Conservation (phyloP, 2,113 vertebrate species). For the Athene noctua region DNA sequence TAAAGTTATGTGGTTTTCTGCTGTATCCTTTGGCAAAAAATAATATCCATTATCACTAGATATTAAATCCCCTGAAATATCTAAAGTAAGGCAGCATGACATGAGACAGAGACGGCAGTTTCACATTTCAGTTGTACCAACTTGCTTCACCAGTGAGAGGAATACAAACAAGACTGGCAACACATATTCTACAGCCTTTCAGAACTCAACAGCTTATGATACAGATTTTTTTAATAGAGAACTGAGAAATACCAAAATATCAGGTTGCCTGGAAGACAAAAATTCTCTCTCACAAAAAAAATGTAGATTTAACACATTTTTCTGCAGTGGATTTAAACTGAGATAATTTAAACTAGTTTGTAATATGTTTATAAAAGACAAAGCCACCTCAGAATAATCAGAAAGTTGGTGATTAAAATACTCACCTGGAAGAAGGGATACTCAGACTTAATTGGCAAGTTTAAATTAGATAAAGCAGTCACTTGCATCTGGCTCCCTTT, state of each 20-base stretch:
- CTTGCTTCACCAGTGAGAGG: neutral
- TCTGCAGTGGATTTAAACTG: neutral
- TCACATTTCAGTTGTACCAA: neutral
- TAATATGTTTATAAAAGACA: neutral
- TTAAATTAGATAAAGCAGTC: neutral
- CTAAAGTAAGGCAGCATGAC: neutral
- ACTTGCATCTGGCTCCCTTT: neutral
- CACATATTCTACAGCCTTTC: neutral
- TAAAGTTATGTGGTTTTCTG: neutral
- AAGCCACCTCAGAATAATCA: neutral
- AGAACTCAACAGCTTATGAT: neutral
- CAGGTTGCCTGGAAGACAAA: neutral
- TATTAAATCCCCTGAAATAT: neutral
- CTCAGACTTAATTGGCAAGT: neutral
- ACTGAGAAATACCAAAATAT: neutral
- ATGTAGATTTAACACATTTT: neutral
- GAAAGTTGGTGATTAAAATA: neutral
- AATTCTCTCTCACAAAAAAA: neutral
- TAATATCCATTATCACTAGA: neutral
- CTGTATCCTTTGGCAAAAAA: neutral
- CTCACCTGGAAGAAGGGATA: neutral
- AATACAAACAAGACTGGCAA: neutral
- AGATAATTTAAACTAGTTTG: neutral
- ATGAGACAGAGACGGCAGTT: neutral
- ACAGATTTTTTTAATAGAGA: neutral